A percentile compares a stretch with the other conserved stretches of the same genome.
phyloP scores from a whole-genome alignment of 2,888 invertebrate genomes.

The Platycnemis pennipes region DNA sequence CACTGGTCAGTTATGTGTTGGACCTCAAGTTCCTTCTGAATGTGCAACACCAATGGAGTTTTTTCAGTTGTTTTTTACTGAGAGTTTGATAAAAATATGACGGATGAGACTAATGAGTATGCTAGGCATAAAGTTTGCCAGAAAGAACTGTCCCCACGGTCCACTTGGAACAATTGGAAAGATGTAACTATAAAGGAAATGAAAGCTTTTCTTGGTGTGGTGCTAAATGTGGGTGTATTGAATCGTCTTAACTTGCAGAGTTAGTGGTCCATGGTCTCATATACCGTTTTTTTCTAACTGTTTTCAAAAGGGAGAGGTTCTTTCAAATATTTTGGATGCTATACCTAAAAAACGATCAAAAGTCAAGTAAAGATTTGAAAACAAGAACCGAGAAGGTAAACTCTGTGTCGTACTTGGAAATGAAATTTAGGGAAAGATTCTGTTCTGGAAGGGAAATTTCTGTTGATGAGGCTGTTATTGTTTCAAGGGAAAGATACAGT shows the following conservation, averaged over 20 bases:
- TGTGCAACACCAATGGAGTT: background rate
- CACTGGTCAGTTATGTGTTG: no score
- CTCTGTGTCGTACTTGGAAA: background rate
- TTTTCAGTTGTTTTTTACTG: background rate
- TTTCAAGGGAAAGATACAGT: no score
- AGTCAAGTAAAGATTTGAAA: no score
- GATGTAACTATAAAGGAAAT: background rate
- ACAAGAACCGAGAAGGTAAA: no score
- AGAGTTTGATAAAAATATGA: background rate
- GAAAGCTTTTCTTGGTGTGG: background rate
- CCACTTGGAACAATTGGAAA: background rate
- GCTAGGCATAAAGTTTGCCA: background rate
- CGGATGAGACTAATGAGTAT: background rate
- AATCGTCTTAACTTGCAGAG: background rate
- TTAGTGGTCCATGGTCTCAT: background rate
- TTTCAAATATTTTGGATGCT: no score
- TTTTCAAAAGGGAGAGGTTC: no score
- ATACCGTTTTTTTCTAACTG: background rate
- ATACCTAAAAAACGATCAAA: no score
- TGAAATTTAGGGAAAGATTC: background rate
- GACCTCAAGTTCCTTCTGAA: background rate
- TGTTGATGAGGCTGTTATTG: constrained; percentile 16
- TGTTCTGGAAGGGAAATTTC: background rate
- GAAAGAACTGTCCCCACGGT: no score
- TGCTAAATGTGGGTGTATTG: background rate